phyloP scores from a whole-genome alignment of 2,888 invertebrate species.

The Drosophila falleni region DNA sequence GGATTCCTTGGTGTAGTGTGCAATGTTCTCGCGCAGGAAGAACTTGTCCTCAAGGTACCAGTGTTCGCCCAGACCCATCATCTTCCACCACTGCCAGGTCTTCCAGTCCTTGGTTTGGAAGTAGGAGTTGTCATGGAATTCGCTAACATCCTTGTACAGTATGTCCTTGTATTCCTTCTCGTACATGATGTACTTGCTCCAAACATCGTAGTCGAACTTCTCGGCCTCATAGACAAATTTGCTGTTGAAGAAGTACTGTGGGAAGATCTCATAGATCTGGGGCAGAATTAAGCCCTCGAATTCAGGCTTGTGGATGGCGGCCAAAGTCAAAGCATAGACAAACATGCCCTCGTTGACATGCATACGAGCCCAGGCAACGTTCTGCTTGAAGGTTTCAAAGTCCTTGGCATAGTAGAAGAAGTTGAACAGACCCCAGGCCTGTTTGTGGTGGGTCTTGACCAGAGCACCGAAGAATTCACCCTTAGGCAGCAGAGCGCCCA shows the following conservation, averaged over 20 bases:
- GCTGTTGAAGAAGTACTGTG: constrained; percentile 91
- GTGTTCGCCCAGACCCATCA: constrained; percentile 79
- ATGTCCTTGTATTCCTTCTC: constrained; percentile 85
- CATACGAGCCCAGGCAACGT: constrained; percentile 89
- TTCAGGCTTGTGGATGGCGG: constrained; percentile 89
- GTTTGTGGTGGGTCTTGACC: constrained; percentile 85
- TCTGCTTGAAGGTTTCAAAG: constrained; percentile 89
- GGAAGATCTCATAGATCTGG: constrained; percentile 91
- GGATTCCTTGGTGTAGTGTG: constrained; percentile 66
- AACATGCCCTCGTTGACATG: constrained; percentile 91
- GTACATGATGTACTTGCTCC: constrained; percentile 78
- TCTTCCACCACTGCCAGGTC: constrained; percentile 81
- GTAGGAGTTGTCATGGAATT: constrained; percentile 62
- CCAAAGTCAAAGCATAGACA: constrained; percentile 89
- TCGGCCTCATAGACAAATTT: constrained; percentile 90
- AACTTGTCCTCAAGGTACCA: constrained; percentile 74
- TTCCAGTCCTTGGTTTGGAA: constrained; percentile 81
- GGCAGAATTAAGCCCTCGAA: constrained; percentile 89
- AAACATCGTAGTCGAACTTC: constrained; percentile 85
- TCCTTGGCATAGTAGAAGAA: constrained; percentile 90
- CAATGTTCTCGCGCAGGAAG: constrained; percentile 75
- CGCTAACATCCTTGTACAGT: constrained; percentile 77
- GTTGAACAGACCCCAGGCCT: constrained; percentile 88
- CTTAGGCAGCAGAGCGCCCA: constrained; percentile 86
- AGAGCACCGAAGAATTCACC: constrained; percentile 87